Percentiles rank a stretch among this genome's conserved stretches.
phyloP scores from a whole-genome alignment of 2,797 vertebrate species.

The Basileuterus tristriatus region DNA sequence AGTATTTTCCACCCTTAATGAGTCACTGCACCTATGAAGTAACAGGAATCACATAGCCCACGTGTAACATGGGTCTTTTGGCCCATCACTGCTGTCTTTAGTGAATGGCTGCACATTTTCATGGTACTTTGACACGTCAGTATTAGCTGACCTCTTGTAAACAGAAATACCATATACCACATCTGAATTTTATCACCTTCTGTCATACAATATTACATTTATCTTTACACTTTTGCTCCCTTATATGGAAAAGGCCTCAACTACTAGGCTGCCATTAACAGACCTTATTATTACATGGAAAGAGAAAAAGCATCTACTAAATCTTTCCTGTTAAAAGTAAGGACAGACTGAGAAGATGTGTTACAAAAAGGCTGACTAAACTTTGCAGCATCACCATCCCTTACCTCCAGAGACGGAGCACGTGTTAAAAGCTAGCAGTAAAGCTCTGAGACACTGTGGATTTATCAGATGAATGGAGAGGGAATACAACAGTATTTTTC shows the following conservation, averaged over 20 bases:
- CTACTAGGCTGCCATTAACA: background rate
- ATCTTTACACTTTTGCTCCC: background rate
- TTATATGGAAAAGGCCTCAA: background rate
- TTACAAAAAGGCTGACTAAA: background rate
- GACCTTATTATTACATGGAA: background rate
- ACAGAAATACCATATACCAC: background rate
- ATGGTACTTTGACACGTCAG: background rate
- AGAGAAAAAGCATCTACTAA: background rate
- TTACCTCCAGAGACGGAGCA: background rate
- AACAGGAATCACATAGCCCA: background rate
- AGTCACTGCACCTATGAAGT: background rate
- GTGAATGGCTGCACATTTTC: background rate
- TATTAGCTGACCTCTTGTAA: background rate
- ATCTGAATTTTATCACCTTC: background rate
- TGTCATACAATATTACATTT: background rate
- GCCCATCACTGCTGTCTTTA: background rate
- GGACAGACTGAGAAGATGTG: background rate
- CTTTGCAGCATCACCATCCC: rapidly evolving
- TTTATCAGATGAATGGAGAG: background rate
- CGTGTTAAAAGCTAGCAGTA: background rate
- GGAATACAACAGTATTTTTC: background rate
- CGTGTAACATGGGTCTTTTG: background rate
- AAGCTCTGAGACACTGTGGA: background rate
- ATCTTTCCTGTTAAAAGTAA: background rate
- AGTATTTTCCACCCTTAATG: background rate